Conservation (phyloP, 37 sponge, comb jelly and placozoan genomes). For the Spongilla lacustris region DNA sequence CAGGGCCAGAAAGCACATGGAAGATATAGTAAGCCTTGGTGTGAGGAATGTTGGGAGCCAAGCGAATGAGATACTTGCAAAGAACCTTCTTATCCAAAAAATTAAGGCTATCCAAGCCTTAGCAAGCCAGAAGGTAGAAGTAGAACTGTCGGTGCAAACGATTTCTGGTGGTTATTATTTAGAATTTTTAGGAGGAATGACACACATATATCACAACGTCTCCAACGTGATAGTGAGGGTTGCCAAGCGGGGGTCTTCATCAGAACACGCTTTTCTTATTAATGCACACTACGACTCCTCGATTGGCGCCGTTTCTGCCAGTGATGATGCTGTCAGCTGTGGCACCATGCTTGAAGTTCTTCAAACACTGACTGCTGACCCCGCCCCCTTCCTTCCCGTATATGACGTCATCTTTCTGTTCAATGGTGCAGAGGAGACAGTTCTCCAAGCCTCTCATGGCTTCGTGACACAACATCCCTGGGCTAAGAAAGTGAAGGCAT, state of each 20-base stretch:
- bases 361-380: slow-evolving; percentile 33
- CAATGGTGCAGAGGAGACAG: slow-evolving; percentile 81
- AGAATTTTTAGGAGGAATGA: slow-evolving; percentile 62
- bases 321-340: slow-evolving; percentile 86
- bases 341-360: slow-evolving; percentile 71
- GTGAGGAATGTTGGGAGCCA: slow-evolving; percentile 59
- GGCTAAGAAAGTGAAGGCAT: slow-evolving; percentile 54
- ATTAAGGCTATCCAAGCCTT: slow-evolving; percentile 14
- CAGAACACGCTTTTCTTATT: slow-evolving; percentile 59
- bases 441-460: slow-evolving; percentile 77
- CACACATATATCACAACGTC: slow-evolving; percentile 63
- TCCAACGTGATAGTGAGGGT: slow-evolving; percentile 55
- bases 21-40: slow-evolving; percentile 52
- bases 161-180: slow-evolving; percentile 44
- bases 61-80: slow-evolving; percentile 67
- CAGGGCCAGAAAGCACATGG: slow-evolving; percentile 58
- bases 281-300: slow-evolving; percentile 82
- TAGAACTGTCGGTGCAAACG: slow-evolving; percentile 59
- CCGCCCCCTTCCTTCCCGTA: slow-evolving; percentile 22
- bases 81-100: slow-evolving; percentile 22
- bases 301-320: slow-evolving; percentile 68
- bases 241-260: background rate
- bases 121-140: slow-evolving; percentile 32
- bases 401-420: slow-evolving; percentile 70
- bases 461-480: slow-evolving; percentile 80